These are phyloP conservation scores for Lagorchestes hirsutus DNA, from an alignment of 2,797 vertebrate genomes.

Conservation along the genomic window DNA sequence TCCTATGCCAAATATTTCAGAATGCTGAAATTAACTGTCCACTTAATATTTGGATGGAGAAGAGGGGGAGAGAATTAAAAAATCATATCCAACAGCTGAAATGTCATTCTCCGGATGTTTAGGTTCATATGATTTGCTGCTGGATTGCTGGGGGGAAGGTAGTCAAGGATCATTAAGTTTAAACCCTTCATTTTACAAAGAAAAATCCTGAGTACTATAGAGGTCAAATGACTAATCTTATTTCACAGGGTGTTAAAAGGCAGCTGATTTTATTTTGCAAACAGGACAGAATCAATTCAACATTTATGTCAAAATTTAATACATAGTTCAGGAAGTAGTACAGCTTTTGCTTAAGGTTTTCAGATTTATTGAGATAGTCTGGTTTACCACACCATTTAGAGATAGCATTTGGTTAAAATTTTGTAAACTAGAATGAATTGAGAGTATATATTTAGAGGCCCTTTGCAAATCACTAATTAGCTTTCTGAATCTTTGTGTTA, in stretches of 20 bases:
- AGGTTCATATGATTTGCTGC: not conserved
- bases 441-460: not conserved
- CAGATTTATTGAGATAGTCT: not conserved
- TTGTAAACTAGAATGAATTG: not conserved
- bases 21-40: conserved; percentile 82
- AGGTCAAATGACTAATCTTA: not conserved
- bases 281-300: not conserved
- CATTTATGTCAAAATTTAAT: not conserved
- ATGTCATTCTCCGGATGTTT: not conserved
- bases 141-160: not conserved
- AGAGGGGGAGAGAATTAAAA: not conserved
- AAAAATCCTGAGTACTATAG: not conserved
- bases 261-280: not conserved
- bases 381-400: not conserved
- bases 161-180: not conserved
- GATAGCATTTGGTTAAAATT: not conserved
- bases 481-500: not conserved
- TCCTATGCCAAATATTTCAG: conserved; percentile 77
- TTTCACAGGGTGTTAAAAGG: not conserved
- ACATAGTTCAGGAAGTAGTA: not conserved
- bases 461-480: not conserved
- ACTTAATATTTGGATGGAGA: conserved; percentile 78
- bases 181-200: not conserved
- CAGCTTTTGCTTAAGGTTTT: not conserved
- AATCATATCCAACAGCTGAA: not conserved